Percentiles rank a stretch among this genome's conserved stretches.
phyloP scores from a whole-genome alignment of 1,140 invertebrate genomes.

The Anastrepha ludens region DNA sequence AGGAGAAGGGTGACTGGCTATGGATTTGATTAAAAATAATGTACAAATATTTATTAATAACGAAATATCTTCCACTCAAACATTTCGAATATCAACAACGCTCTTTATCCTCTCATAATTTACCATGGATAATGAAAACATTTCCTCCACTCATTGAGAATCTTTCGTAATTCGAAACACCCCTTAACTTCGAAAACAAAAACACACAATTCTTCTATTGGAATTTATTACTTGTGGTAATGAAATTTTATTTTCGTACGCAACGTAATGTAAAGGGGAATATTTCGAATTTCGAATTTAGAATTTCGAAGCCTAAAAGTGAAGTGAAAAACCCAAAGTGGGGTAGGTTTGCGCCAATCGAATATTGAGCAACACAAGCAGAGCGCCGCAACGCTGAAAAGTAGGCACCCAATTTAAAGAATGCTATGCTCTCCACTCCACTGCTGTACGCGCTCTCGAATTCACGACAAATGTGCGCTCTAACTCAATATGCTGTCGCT shows the following conservation, averaged over 20 bases:
- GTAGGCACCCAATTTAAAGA: neutral
- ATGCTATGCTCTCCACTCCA: neutral
- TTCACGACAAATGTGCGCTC: neutral
- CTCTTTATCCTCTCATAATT: no score
- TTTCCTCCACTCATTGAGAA: neutral
- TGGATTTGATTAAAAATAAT: no score
- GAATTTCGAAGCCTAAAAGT: neutral
- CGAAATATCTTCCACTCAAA: no score
- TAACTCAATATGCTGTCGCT: neutral
- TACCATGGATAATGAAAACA: no score
- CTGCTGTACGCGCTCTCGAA: neutral
- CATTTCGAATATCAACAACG: no score
- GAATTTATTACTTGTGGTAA: neutral
- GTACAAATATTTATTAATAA: no score
- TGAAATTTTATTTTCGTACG: neutral
- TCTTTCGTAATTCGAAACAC: constrained; percentile 8
- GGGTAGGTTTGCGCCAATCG: constrained; percentile 8
- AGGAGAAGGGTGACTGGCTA: no score
- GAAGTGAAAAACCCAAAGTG: neutral
- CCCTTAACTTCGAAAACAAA: neutral
- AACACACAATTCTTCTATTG: neutral
- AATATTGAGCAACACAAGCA: neutral
- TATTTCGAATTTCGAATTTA: constrained; percentile 32
- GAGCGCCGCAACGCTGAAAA: constrained; percentile 44
- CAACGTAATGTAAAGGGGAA: neutral